These are phyloP conservation scores for Pseudotriccus pelzelni DNA, from an alignment of 2,797 vertebrate species.

Conservation along the genomic window DNA sequence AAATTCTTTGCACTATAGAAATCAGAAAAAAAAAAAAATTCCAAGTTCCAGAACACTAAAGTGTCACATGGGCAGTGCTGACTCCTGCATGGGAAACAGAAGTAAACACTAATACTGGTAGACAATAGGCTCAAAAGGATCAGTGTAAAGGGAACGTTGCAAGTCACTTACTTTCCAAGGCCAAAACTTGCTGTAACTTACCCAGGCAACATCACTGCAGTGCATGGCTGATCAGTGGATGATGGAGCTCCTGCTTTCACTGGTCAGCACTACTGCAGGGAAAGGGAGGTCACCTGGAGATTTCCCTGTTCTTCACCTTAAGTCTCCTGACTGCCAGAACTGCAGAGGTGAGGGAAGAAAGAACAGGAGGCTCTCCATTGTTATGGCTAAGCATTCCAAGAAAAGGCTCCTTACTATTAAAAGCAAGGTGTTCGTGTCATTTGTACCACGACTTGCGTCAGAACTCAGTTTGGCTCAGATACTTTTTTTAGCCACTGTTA, in stretches of 20 bases:
- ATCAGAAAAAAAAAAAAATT: not conserved
- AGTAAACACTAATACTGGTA: not conserved
- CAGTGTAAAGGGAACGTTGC: not conserved
- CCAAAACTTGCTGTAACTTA: not conserved
- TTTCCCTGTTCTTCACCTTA: not conserved
- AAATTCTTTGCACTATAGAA: not conserved
- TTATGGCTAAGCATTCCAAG: rapidly evolving
- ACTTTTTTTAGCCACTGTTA: not conserved
- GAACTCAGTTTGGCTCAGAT: not conserved
- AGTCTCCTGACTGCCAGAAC: not conserved
- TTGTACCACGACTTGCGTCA: not conserved
- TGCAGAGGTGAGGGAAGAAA: not conserved
- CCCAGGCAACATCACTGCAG: too few relatives aligned
- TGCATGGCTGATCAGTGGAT: rapidly evolving
- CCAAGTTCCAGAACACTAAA: not conserved
- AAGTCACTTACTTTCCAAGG: not conserved
- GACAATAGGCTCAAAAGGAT: not conserved
- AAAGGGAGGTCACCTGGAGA: not conserved
- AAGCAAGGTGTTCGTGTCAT: not conserved
- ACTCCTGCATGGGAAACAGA: not conserved
- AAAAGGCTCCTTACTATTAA: not conserved
- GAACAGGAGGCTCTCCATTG: rapidly evolving
- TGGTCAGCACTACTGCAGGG: not conserved
- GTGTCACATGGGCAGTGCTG: rapidly evolving
- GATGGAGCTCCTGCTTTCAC: not conserved